Base-by-base conservation (phyloP, 2,888 invertebrate genomes). In the Geotrupes spiniger region DNA sequence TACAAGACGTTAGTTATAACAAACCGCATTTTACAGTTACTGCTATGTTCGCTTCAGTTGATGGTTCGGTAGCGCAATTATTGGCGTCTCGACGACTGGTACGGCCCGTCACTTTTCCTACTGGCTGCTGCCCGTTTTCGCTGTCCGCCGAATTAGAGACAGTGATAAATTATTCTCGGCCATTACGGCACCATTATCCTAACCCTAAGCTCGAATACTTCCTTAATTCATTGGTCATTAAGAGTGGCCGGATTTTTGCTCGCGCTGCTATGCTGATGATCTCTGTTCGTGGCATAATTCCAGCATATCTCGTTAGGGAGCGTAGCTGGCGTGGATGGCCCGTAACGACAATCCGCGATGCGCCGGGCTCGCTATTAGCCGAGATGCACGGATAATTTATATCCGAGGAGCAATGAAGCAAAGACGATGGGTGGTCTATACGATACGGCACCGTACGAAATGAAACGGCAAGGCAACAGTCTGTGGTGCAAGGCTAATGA, bases 151-250 rank as follows among this genome's bases (percentile, higher is more conserved):
- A 60, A 53, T 57, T 56, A 52, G 49, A 53, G 54, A 57, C 49
- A 56, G 56, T 60, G 60, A 61, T 59, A 59, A 62, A 63, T 63
- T 61, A 58, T 59, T 57, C 54, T 47, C 53, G 53, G 55, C 57
- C 53, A 58, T 61, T 59, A 57, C 56, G 53, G 50, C 50, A 54
- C 59, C 60, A 60, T 62, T 64, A 63, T 59, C 51, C 56, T 46
- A 51, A 52, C 54, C 57, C 58, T 59, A 56, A 58, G 57, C 61
- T 57, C 53, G 56, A 60, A 62, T 61, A 62, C 62, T 62, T 63
- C 61, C 65, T 65, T 66, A 69, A 69, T 69, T 69, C 68, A 63
- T 68, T 62, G 64, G 66, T 65, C 67, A 67, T 69, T 69, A 68
- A 68, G 65, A 65, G 62, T 65, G 62, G 65, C 60, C 62, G 63